Evolutionary conservation across 2,113 vertebrate genomes (phyloP).

Genomic region (Equus quagga): DNA sequence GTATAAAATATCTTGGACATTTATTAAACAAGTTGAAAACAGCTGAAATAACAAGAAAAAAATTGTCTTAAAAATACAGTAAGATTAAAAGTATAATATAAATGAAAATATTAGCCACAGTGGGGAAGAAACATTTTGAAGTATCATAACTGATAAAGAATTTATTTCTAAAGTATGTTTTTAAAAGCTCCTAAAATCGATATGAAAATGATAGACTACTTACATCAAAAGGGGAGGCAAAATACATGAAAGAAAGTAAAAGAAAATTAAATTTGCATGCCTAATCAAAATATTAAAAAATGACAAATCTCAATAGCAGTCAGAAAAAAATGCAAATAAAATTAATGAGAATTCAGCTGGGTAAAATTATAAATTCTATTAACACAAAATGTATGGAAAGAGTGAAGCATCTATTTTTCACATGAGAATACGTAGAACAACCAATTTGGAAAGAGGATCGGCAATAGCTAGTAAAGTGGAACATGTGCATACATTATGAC

Average conservation of each 20-base stretch:
- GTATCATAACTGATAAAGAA: not conserved
- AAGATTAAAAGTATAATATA: not conserved
- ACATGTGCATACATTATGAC: not conserved
- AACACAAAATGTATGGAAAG: constrained; percentile 12
- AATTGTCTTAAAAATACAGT: not conserved
- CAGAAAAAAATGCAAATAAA: constrained; percentile 2
- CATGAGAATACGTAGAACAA: constrained; percentile 39
- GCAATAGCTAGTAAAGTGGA: not conserved
- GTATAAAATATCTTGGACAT: not conserved
- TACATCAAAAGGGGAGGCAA: not conserved
- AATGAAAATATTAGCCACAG: not conserved
- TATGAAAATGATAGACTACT: not conserved
- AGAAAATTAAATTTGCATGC: not conserved
- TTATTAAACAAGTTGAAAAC: not conserved
- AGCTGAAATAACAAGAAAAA: not conserved
- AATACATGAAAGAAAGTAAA: not conserved
- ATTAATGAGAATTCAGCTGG: constrained; percentile 6
- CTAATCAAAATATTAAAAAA: not conserved
- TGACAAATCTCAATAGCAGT: not conserved
- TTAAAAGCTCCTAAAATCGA: not conserved
- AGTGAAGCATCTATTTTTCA: constrained; percentile 46
- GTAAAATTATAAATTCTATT: constrained; percentile 17
- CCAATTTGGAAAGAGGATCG: constrained; percentile 33
- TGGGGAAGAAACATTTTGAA: not conserved
- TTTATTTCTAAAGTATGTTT: not conserved